Evolutionary conservation across 2,797 vertebrate genomes (phyloP).

Genomic region (Xenopus petersii): DNA sequence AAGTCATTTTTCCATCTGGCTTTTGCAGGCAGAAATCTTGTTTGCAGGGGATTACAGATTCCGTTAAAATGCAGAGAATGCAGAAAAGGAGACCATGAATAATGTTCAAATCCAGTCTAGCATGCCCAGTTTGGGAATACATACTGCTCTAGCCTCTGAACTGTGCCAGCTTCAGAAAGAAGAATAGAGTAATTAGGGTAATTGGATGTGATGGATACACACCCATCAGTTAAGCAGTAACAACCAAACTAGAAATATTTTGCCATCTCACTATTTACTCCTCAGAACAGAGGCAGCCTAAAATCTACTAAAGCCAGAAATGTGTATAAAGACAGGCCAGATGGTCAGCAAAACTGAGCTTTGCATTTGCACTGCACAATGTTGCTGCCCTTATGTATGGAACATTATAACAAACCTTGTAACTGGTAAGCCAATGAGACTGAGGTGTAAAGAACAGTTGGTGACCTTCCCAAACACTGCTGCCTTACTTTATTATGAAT

Average conservation of each 20-base stretch:
- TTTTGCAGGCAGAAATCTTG: constrained; percentile 43
- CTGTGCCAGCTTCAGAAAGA: constrained; percentile 27
- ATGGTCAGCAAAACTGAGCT: too few relatives aligned
- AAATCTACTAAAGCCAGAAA: background rate
- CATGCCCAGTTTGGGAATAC: constrained; percentile 42
- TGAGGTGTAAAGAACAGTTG: too few relatives aligned
- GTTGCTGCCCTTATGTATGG: too few relatives aligned
- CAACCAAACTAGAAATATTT: background rate
- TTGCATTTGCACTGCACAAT: too few relatives aligned
- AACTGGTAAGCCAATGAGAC: too few relatives aligned
- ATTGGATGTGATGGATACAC: constrained; percentile 45
- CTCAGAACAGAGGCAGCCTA: background rate
- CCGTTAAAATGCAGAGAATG: constrained; percentile 44
- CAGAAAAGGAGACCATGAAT: constrained; percentile 47
- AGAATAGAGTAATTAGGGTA: constrained; percentile 39
- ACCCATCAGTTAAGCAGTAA: constrained; percentile 28
- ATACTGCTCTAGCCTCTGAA: constrained; percentile 31
- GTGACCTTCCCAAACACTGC: too few relatives aligned
- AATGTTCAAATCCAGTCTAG: constrained; percentile 39
- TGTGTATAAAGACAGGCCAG: background rate
- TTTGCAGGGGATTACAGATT: constrained; percentile 44
- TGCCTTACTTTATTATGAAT: too few relatives aligned
- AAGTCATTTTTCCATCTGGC: constrained; percentile 29
- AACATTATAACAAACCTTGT: too few relatives aligned
- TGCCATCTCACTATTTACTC: background rate